These are phyloP conservation scores for Furcifer pardalis DNA, from an alignment of 2,797 vertebrate genomes.

Conservation along the genomic window DNA sequence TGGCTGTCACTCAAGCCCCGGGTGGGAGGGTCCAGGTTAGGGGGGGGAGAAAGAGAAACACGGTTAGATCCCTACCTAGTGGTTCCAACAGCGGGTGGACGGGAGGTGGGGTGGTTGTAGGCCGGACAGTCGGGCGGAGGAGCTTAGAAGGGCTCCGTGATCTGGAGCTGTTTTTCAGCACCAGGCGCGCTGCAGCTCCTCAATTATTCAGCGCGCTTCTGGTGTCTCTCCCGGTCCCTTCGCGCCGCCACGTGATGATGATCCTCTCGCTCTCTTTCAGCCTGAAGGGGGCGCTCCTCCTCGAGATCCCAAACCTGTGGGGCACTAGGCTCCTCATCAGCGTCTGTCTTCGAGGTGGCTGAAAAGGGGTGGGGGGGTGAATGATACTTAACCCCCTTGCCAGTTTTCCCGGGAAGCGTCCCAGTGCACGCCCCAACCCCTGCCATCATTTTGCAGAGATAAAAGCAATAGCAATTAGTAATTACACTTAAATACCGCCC, in stretches of 20 bases:
- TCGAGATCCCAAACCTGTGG: too few relatives aligned
- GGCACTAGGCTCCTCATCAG: too few relatives aligned
- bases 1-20: background rate
- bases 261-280: conserved; percentile 44
- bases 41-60: background rate
- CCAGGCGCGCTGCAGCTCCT: conserved; percentile 68
- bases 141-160: too few relatives aligned
- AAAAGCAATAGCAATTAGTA: background rate
- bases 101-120: background rate
- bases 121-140: background rate
- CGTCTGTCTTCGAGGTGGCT: too few relatives aligned
- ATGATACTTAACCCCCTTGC: too few relatives aligned
- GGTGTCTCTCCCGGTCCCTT: background rate
- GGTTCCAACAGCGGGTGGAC: background rate
- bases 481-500: too few relatives aligned
- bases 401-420: too few relatives aligned
- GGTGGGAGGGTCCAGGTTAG: background rate
- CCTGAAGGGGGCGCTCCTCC: background rate
- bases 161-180: background rate
- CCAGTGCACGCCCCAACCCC: too few relatives aligned
- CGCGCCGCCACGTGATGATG: conserved; percentile 61
- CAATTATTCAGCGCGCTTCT: conserved; percentile 72
- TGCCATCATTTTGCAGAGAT: background rate
- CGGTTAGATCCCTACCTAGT: background rate
- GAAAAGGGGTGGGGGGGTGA: too few relatives aligned